Conservation (phyloP, 2,888 invertebrate genomes). For the Diarsia rubi region DNA sequence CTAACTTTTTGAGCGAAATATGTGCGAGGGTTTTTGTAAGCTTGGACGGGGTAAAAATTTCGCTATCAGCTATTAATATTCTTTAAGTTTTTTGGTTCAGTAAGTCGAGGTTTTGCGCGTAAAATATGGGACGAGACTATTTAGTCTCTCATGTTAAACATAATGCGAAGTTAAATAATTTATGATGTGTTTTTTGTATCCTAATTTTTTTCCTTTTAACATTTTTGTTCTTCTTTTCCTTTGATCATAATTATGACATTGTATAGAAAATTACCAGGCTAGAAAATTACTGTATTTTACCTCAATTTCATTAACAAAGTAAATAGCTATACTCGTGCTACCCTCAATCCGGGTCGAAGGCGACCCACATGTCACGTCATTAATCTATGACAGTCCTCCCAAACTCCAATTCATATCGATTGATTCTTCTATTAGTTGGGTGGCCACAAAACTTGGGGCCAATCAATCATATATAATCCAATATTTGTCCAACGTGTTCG, state of each 20-base stretch:
- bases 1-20: conserved; percentile 70
- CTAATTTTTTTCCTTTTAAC: neutral
- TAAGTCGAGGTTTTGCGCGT: conserved; percentile 50
- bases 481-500: conserved; percentile 78
- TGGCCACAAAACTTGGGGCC: conserved; percentile 77
- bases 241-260: neutral
- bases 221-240: neutral
- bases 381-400: conserved; percentile 65
- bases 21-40: conserved; percentile 62
- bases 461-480: conserved; percentile 84
- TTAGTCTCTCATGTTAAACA: conserved; percentile 29
- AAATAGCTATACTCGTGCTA: conserved; percentile 21
- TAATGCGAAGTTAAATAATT: conserved; percentile 25
- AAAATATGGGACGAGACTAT: conserved; percentile 45
- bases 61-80: conserved; percentile 66
- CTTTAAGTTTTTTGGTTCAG: conserved; percentile 55
- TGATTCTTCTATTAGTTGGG: conserved; percentile 72
- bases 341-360: conserved; percentile 10
- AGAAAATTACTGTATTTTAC: neutral
- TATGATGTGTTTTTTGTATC: neutral
- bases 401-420: conserved; percentile 69
- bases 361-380: conserved; percentile 55
- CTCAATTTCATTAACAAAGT: conserved; percentile 13
- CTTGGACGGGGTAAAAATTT: conserved; percentile 63
- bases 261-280: neutral